Conservation (phyloP, 2,113 vertebrate species). For the Setophaga petechia region DNA sequence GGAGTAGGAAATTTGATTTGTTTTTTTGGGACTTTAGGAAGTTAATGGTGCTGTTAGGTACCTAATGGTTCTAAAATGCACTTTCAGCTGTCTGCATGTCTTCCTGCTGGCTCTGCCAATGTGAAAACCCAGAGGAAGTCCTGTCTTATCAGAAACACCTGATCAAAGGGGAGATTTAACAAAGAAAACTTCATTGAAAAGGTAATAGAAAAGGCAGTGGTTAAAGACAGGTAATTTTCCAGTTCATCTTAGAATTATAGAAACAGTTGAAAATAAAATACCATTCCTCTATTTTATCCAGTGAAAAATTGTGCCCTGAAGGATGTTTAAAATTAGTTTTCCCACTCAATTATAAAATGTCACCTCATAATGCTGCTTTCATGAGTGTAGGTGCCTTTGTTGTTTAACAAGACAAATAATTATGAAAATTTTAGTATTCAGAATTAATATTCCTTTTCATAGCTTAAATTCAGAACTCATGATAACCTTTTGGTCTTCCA, state of each 20-base stretch:
- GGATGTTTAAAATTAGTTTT: background rate
- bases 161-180: background rate
- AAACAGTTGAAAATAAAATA: background rate
- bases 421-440: background rate
- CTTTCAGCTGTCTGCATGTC: background rate
- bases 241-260: background rate
- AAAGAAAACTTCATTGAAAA: background rate
- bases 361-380: background rate
- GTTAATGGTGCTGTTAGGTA: background rate
- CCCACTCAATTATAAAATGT: background rate
- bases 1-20: background rate
- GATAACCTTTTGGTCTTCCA: background rate
- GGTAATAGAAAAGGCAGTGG: background rate
- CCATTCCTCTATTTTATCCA: background rate
- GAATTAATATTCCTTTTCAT: background rate
- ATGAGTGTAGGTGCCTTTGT: background rate
- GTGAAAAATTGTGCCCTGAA: background rate
- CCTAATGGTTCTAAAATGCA: background rate
- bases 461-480: background rate
- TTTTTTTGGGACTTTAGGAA: background rate
- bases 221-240: background rate
- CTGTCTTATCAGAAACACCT: background rate
- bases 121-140: background rate
- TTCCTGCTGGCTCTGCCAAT: background rate
- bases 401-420: background rate